Conservation (phyloP, 1,140 invertebrate species). For the Dendroctonus valens region DNA sequence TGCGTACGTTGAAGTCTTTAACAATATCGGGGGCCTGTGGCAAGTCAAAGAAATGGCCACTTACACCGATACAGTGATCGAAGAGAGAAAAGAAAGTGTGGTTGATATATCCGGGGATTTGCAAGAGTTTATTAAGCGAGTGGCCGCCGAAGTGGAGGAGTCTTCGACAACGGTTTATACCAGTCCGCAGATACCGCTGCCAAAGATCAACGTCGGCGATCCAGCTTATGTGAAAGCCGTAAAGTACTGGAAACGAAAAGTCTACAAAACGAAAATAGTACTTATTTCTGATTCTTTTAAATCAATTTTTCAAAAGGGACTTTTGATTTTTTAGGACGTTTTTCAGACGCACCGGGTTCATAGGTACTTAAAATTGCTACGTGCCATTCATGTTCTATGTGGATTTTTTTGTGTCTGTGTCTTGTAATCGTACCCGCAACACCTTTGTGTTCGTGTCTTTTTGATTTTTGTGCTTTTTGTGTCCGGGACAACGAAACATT, state of each 20-base stretch:
- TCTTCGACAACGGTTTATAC: slow-evolving; percentile 1
- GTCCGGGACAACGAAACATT: background rate
- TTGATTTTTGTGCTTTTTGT: slow-evolving; percentile 19
- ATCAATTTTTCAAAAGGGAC: slow-evolving; percentile 4
- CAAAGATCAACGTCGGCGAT: slow-evolving; percentile 41
- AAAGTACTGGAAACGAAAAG: slow-evolving; percentile 47
- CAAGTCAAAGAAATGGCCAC: slow-evolving; percentile 15
- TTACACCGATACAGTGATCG: slow-evolving; percentile 13
- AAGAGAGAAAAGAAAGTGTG: slow-evolving; percentile 17
- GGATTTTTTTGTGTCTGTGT: slow-evolving; percentile 15
- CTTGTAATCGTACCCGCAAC: slow-evolving; percentile 11
- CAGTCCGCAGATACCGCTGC: slow-evolving; percentile 17
- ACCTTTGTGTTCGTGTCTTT: slow-evolving; percentile 13
- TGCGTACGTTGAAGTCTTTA: background rate
- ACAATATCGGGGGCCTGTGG: background rate
- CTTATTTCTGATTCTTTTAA: slow-evolving; percentile 28
- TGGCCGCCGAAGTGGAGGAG: slow-evolving; percentile 26
- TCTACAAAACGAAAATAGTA: slow-evolving; percentile 50
- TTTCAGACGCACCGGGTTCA: slow-evolving; percentile 11
- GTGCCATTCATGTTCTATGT: slow-evolving; percentile 14
- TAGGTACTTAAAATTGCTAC: slow-evolving; percentile 28
- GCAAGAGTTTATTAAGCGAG: slow-evolving; percentile 28
- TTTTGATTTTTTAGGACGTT: slow-evolving; percentile 27
- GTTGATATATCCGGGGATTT: slow-evolving; percentile 26
- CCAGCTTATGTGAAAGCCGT: slow-evolving; percentile 45